Evolutionary conservation across 2,113 vertebrate genomes (phyloP).

Genomic region (Cottus gobio): DNA sequence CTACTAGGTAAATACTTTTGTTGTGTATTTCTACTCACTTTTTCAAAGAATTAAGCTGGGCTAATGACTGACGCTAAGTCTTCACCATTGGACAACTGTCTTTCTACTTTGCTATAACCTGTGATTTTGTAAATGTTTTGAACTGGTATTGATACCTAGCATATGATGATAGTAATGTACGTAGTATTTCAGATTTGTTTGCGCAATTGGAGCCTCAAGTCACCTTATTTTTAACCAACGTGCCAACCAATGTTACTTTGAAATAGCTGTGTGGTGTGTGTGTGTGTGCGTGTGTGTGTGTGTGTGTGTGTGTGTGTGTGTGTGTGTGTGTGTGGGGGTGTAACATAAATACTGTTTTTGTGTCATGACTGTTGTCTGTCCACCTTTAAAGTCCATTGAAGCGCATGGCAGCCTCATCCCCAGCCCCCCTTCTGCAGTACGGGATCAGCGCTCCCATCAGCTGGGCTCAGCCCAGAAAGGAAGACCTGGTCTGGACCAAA

Average conservation of each 20-base stretch:
- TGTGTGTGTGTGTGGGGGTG: no score
- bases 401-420: constrained; percentile 52
- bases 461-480: constrained; percentile 88
- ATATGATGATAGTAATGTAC: not conserved
- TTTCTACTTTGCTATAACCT: no score
- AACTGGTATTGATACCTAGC: not conserved
- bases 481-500: constrained; percentile 88
- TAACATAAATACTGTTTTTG: no score
- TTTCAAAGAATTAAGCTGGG: not conserved
- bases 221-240: no score
- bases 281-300: no score
- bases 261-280: no score
- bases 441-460: constrained; percentile 93
- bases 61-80: not conserved
- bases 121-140: not conserved
- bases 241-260: no score
- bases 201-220: no score
- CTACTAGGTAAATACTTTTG: not conserved
- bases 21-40: not conserved
- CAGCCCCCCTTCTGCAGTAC: constrained; percentile 87
- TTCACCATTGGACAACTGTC: no score
- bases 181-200: not conserved
- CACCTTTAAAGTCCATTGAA: constrained; percentile 86
- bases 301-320: no score
- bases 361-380: not conserved